Evolutionary conservation across 1,140 invertebrate genomes (phyloP).

Genomic region (Hylaeus volcanicus): DNA sequence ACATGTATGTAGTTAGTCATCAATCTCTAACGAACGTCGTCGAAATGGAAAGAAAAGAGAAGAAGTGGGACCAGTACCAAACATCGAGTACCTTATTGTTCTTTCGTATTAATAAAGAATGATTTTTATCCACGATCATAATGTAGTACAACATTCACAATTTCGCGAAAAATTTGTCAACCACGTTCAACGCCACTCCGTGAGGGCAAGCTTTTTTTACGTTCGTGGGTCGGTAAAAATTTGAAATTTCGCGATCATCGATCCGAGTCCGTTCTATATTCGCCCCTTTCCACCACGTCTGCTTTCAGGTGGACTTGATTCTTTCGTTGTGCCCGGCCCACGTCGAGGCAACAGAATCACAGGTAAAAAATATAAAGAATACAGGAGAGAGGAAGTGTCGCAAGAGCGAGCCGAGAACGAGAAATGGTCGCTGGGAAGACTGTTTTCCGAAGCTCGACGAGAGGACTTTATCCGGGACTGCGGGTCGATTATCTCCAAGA

Average conservation of each 20-base stretch:
- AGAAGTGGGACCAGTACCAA: not conserved
- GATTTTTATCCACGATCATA: not conserved
- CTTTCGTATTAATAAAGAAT: not conserved
- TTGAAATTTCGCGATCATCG: not conserved
- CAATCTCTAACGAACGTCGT: too few relatives aligned
- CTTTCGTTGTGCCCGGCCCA: constrained; percentile 44
- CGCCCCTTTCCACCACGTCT: constrained; percentile 22
- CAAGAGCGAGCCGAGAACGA: constrained; percentile 1
- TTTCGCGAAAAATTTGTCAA: too few relatives aligned
- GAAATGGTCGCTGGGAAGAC: not conserved
- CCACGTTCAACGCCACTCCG: too few relatives aligned
- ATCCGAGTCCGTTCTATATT: not conserved
- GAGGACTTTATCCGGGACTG: not conserved
- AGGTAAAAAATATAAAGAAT: constrained; percentile 24
- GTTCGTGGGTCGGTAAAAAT: not conserved
- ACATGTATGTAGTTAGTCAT: too few relatives aligned
- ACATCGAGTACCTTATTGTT: not conserved
- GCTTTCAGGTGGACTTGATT: constrained; percentile 67
- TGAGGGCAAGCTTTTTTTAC: not conserved
- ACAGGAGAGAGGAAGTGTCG: not conserved
- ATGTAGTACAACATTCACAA: not conserved
- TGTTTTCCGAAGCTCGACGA: not conserved
- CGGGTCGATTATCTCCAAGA: not conserved
- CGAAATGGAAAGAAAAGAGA: not conserved
- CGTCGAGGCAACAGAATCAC: constrained; percentile 42